phyloP scores from a whole-genome alignment of 2,113 vertebrate genomes.

The Mustela lutreola region DNA sequence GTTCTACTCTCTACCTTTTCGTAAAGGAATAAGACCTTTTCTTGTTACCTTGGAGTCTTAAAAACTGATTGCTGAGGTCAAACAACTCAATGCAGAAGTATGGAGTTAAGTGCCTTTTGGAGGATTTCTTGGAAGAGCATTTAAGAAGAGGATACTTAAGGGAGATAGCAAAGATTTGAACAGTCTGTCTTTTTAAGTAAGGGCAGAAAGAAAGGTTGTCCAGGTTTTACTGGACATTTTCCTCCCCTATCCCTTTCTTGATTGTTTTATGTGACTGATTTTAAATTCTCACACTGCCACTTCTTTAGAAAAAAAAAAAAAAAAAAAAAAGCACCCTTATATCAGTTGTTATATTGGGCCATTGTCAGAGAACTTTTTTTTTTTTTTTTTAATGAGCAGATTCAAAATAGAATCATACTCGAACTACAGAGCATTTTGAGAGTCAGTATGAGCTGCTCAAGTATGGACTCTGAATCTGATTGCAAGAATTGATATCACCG shows the following conservation, averaged over 20 bases:
- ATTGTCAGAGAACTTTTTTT: constrained; percentile 49
- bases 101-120: constrained; percentile 65
- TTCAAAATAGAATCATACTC: constrained; percentile 30
- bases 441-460: constrained; percentile 39
- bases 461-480: neutral
- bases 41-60: constrained; percentile 76
- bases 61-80: constrained; percentile 73
- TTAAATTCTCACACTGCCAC: constrained; percentile 74
- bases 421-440: constrained; percentile 45
- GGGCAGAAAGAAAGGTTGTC: constrained; percentile 77
- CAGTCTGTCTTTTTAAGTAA: constrained; percentile 72
- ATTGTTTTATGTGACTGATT: constrained; percentile 59
- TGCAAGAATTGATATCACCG: neutral
- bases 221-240: constrained; percentile 78
- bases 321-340: neutral
- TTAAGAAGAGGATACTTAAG: constrained; percentile 70
- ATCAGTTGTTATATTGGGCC: constrained; percentile 50
- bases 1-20: constrained; percentile 69
- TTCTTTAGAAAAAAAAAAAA: neutral
- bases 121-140: constrained; percentile 74
- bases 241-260: constrained; percentile 38
- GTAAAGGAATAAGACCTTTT: constrained; percentile 68
- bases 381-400: constrained; percentile 64
- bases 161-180: constrained; percentile 57
- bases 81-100: constrained; percentile 45